phyloP scores from a whole-genome alignment of 2,113 vertebrate species.

The Notarius quadriscutis region DNA sequence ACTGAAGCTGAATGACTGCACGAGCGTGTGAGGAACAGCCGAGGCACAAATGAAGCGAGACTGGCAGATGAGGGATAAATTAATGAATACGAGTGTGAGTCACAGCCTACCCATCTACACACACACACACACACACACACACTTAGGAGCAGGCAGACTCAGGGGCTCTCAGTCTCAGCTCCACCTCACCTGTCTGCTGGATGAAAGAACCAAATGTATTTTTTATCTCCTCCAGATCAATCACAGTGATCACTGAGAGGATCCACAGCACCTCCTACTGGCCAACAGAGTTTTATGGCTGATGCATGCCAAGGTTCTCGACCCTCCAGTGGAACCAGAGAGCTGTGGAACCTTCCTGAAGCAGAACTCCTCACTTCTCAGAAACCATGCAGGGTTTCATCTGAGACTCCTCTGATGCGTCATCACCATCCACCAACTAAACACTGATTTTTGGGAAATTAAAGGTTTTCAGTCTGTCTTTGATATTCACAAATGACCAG shows the following conservation, averaged over 20 bases:
- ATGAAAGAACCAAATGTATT: slow-evolving; percentile 8
- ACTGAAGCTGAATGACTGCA: background rate
- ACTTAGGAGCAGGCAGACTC: background rate
- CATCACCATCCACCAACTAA: background rate
- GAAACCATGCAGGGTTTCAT: background rate
- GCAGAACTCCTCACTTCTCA: background rate
- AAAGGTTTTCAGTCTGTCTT: background rate
- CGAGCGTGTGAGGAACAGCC: background rate
- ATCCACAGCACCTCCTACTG: slow-evolving; percentile 17
- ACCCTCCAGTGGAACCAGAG: background rate
- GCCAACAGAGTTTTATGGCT: background rate
- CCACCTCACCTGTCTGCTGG: slow-evolving; percentile 22
- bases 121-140: background rate
- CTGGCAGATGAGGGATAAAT: slow-evolving; percentile 8
- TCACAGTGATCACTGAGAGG: background rate
- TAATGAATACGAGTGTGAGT: background rate
- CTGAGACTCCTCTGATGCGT: background rate
- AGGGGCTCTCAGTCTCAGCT: background rate
- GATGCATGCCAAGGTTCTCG: background rate
- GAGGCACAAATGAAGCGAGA: background rate
- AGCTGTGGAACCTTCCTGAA: background rate
- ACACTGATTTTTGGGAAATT: background rate
- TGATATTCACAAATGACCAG: too few relatives aligned
- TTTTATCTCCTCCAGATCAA: slow-evolving; percentile 7
- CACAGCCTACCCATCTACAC: background rate